These are phyloP conservation scores for Lepidurus apus DNA, from an alignment of 1,140 invertebrate genomes.

Conservation along the genomic window DNA sequence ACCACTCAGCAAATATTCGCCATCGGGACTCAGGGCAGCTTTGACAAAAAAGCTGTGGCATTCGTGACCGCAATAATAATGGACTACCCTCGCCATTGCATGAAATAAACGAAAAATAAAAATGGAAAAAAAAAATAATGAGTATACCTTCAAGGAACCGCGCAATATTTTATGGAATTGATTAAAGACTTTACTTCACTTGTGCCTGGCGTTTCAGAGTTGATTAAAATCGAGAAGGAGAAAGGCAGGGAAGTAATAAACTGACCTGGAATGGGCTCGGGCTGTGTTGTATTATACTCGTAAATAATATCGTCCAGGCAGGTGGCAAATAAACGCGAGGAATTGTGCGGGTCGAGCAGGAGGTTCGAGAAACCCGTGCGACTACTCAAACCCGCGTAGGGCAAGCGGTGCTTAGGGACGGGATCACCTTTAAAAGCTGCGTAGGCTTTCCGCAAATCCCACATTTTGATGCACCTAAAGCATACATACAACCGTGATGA, in stretches of 20 bases:
- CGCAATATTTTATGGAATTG: conserved; percentile 29
- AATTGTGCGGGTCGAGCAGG: conserved; percentile 59
- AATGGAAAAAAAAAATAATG: neutral
- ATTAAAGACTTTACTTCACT: conserved; percentile 29
- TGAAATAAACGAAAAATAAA: conserved; percentile 37
- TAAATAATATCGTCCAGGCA: conserved; percentile 82
- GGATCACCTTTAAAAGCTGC: conserved; percentile 61
- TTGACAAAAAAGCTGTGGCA: conserved; percentile 78
- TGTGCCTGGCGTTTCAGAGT: neutral
- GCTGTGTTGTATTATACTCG: conserved; percentile 70
- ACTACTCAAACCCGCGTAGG: conserved; percentile 61
- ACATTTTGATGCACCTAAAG: conserved; percentile 66
- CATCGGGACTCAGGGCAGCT: conserved; percentile 68
- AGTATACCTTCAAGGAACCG: conserved; percentile 37
- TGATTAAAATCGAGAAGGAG: conserved; percentile 7
- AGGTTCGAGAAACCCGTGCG: conserved; percentile 73
- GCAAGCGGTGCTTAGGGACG: conserved; percentile 61
- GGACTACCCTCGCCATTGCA: conserved; percentile 38
- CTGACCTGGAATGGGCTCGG: conserved; percentile 57
- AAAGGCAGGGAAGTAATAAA: conserved; percentile 6
- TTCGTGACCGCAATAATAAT: conserved; percentile 56
- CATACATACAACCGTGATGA: neutral
- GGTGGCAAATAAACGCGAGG: conserved; percentile 67
- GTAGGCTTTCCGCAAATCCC: conserved; percentile 80
- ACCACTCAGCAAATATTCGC: conserved; percentile 70